Conservation (phyloP, 2,888 invertebrate genomes). For the Nemapogon koenigi region DNA sequence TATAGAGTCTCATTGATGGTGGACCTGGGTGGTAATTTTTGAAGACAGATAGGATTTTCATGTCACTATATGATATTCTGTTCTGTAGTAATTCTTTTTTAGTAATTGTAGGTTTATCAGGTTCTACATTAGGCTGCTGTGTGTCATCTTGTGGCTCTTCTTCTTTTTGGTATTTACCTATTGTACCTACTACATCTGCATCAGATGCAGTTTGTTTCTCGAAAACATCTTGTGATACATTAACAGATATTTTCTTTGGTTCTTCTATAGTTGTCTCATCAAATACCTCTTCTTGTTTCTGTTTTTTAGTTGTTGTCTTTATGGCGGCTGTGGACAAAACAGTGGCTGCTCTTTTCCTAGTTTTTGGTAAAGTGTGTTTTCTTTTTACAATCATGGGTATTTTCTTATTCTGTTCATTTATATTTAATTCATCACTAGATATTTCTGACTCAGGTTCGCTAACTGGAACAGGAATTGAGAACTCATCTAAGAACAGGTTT, state of each 20-base stretch:
- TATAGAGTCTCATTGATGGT: slow-evolving; percentile 84
- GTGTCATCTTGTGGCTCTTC: slow-evolving; percentile 23
- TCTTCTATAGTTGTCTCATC: slow-evolving; percentile 38
- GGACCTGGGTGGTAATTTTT: slow-evolving; percentile 86
- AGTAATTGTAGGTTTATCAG: slow-evolving; percentile 56
- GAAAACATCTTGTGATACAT: slow-evolving; percentile 43
- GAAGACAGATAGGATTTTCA: slow-evolving; percentile 78
- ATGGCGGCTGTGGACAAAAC: slow-evolving; percentile 27
- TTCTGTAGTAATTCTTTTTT: slow-evolving; percentile 71
- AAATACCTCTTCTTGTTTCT: slow-evolving; percentile 44
- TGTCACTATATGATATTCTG: slow-evolving; percentile 73
- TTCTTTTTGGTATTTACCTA: slow-evolving; percentile 48
- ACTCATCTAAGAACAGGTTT: slow-evolving; percentile 31
- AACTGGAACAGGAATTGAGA: slow-evolving; percentile 25
- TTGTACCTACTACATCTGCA: slow-evolving; percentile 42
- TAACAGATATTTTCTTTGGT: slow-evolving; percentile 47
- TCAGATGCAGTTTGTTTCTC: slow-evolving; percentile 32
- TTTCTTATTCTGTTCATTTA: slow-evolving; percentile 24
- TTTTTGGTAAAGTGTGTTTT: slow-evolving; percentile 39
- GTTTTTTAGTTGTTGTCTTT: slow-evolving; percentile 31
- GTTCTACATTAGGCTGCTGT: slow-evolving; percentile 21
- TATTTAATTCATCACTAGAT: slow-evolving; percentile 36
- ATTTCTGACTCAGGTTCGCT: slow-evolving; percentile 51
- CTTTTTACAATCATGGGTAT: slow-evolving; percentile 34
- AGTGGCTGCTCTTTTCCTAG: slow-evolving; percentile 33